Base-by-base conservation (phyloP, 92 coral and sea anemone genomes). In the Actinostola sp. region DNA sequence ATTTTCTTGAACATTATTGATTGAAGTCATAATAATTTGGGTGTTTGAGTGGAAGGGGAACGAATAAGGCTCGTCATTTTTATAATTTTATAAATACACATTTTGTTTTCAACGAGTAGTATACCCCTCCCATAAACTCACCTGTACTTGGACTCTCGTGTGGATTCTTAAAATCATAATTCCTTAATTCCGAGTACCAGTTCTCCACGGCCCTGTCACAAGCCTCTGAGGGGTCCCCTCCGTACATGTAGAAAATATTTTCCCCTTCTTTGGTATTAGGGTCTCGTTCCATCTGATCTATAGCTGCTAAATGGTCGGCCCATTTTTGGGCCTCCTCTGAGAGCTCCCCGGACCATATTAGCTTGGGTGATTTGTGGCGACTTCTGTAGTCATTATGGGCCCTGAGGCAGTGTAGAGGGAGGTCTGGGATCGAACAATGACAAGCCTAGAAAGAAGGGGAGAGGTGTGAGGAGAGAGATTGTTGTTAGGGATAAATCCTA, bases 221-320 rank as follows among this genome's bases (percentile, higher is more conserved):
- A 3, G 96, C 96, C 73, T 83, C 87, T 25, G 59, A 64, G 23
- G 90, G 96, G 66, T 87, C 84, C 68, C 96, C 96, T 17, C 96
- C 96, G 64, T 83, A 90, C 96, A 90, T 90, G 75, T 71, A 90
- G 68, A 89, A 89, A 39, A 90, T 66, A 65, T 90, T 90, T 70
- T 90, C 96, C 1, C 96, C 96, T 11, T 50, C 66, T 7, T 64
- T 32, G 0, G 87, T 75, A 36, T 73, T 54, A 12, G 87, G 63
- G 61, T 90, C 96, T 34, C 89, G 88, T 50, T 90, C 93, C 82
- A 90, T 89, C 61, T 90, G 89, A 50, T 90, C 96, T 49, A 90
- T 90, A 34, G 89, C 84, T 71, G 96, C 96, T 42, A 90, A 89
- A 63, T 90, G 96, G 70, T 90, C 77, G 82, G 96, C 96, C 96